Percentiles rank a stretch among this genome's conserved stretches.
Conservation (phyloP, 2,113 vertebrate species). For the Urocitellus parryii region DNA sequence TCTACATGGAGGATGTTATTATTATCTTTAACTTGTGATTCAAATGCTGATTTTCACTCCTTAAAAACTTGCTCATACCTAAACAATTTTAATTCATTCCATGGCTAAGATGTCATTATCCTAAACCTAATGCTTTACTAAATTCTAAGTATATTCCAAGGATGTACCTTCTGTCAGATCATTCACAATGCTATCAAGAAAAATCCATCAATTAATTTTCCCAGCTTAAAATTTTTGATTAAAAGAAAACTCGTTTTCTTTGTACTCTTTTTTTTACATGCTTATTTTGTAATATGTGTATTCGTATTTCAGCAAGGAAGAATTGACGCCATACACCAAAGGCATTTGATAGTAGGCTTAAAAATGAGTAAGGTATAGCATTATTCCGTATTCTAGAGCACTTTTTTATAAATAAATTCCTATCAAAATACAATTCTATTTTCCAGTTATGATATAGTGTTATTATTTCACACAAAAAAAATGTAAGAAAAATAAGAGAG, state of each 20-base stretch:
- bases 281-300: neutral
- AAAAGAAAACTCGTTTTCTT: constrained; percentile 47
- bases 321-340: neutral
- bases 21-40: constrained; percentile 55
- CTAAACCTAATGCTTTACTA: neutral
- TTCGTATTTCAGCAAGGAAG: neutral
- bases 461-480: neutral
- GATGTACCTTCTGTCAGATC: constrained; percentile 20
- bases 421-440: neutral
- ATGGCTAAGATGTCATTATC: constrained; percentile 47
- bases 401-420: neutral
- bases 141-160: constrained; percentile 62
- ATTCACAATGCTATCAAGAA: constrained; percentile 53
- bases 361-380: neutral
- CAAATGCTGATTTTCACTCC: neutral
- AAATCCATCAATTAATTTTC: constrained; percentile 50
- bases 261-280: neutral
- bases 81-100: constrained; percentile 55
- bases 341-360: neutral
- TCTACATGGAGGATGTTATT: constrained; percentile 27
- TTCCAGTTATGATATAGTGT: neutral
- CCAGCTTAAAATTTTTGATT: constrained; percentile 37
- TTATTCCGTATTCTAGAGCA: neutral
- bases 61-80: constrained; percentile 5
- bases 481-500: neutral